Conservation (phyloP, 2,113 vertebrate species). For the Nicator chloris region DNA sequence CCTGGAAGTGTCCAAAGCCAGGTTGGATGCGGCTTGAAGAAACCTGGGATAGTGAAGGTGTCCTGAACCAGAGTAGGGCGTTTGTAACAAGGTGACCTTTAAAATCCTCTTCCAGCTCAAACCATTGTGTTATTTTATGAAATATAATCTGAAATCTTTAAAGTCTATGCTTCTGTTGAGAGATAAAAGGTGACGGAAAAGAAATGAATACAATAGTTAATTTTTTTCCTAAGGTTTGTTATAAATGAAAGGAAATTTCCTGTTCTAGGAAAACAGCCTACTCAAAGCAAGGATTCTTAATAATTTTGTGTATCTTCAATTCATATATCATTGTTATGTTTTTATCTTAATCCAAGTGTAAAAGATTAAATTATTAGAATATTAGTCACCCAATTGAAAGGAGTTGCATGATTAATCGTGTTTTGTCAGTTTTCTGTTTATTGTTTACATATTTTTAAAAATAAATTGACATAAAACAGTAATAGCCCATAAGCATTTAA, state of each 20-base stretch:
- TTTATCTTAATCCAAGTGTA: not conserved
- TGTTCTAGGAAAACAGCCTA: not conserved
- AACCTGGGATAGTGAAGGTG: not conserved
- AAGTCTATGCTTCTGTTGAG: not conserved
- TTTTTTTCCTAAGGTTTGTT: not conserved
- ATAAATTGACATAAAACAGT: not conserved
- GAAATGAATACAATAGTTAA: not conserved
- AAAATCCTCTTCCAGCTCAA: not conserved
- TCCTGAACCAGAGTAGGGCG: accelerated
- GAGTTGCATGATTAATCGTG: accelerated
- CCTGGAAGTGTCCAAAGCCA: not conserved
- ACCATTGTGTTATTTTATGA: not conserved
- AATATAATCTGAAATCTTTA: too few species aligned
- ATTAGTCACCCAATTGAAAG: not conserved
- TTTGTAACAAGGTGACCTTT: not conserved
- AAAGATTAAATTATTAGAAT: not conserved
- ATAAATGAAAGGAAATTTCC: not conserved
- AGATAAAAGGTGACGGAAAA: not conserved
- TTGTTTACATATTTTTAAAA: not conserved
- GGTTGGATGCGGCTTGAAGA: not conserved
- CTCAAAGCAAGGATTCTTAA: not conserved
- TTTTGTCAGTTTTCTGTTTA: not conserved
- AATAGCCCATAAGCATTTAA: not conserved
- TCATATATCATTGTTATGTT: not conserved
- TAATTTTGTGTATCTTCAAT: not conserved